Conservation (phyloP, 2,113 vertebrate genomes). For the Stegastes partitus region DNA sequence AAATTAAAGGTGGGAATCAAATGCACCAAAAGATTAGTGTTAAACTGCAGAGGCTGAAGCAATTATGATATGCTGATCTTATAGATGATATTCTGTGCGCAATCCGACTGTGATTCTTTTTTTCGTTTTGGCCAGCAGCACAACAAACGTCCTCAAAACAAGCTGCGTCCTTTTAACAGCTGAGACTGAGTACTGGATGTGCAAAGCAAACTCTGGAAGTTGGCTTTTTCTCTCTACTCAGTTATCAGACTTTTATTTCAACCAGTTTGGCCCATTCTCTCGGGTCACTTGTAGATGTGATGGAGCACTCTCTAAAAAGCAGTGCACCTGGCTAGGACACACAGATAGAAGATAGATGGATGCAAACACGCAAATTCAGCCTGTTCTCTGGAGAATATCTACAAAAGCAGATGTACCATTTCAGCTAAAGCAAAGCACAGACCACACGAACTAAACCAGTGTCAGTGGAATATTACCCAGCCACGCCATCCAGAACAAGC, state of each 20-base stretch:
- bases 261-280: conserved; percentile 35
- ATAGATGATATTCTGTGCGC: neutral
- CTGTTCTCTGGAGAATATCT: neutral
- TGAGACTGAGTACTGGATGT: neutral
- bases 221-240: neutral
- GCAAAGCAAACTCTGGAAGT: conserved; percentile 9
- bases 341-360: conserved; percentile 1
- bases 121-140: neutral
- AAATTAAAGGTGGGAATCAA: neutral
- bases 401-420: conserved; percentile 6
- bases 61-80: neutral
- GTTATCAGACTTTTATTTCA: conserved; percentile 43
- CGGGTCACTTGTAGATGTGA: conserved; percentile 29
- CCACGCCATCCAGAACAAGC: neutral
- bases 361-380: neutral
- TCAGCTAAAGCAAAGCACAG: conserved; percentile 37
- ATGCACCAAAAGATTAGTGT: neutral
- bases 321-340: conserved; percentile 20
- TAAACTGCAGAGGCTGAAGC: neutral
- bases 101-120: neutral
- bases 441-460: conserved; percentile 28
- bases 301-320: conserved; percentile 1
- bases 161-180: neutral
- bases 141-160: neutral
- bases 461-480: conserved; percentile 32